Evolutionary conservation across 2,888 invertebrate genomes (phyloP).

Genomic region (Phytoseiulus persimilis): DNA sequence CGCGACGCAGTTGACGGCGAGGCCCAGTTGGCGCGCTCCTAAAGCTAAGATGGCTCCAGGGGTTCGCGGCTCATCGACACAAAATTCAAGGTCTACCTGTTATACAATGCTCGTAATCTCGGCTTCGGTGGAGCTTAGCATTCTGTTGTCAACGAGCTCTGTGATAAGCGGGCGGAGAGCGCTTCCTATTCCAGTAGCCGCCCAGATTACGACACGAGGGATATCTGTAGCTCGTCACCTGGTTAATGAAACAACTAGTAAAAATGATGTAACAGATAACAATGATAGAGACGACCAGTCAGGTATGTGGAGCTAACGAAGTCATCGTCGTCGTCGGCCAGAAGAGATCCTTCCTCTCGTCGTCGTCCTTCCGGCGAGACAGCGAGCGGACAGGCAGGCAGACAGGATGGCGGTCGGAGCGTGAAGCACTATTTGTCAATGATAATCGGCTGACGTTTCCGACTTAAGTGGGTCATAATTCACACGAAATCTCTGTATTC

Average conservation of each 20-base stretch:
- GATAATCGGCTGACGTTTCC: neutral
- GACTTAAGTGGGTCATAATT: constrained; percentile 5
- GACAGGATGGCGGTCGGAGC: neutral
- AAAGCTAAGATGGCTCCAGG: no score
- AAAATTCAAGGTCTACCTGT: no score
- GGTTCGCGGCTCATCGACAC: no score
- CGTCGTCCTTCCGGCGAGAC: neutral
- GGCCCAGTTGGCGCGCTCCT: no score
- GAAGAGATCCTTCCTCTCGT: neutral
- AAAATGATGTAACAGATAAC: neutral
- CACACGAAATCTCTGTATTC: neutral
- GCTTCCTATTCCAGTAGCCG: no score
- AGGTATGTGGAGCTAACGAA: neutral
- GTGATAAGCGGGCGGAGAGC: no score
- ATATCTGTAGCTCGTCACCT: neutral
- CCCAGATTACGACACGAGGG: neutral
- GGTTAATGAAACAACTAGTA: neutral
- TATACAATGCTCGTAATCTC: no score
- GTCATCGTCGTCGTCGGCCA: no score
- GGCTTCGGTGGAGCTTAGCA: no score
- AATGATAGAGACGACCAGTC: neutral
- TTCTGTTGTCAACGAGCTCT: no score
- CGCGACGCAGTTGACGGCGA: no score
- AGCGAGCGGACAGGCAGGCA: neutral
- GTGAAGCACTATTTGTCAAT: neutral